A percentile compares a stretch with the other conserved stretches of the same genome.
phyloP scores from a whole-genome alignment of 2,113 vertebrate species.

The Tupaia chinensis region DNA sequence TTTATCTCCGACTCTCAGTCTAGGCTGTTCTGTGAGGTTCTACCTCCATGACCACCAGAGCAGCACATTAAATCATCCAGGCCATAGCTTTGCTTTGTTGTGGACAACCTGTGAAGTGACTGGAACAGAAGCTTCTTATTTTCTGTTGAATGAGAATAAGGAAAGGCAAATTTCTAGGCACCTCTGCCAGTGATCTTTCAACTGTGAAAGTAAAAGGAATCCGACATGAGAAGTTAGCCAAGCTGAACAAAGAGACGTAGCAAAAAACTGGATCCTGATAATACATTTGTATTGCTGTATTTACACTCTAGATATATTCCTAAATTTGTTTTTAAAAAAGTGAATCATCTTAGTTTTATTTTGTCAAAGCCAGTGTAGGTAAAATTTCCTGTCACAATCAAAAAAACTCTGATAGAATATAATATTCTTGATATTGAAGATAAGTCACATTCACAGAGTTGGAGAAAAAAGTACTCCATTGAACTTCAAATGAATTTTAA shows the following conservation, averaged over 20 bases:
- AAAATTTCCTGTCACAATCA: background rate
- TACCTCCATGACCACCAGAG: background rate
- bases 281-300: background rate
- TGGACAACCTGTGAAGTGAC: background rate
- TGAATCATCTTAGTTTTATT: background rate
- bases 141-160: background rate
- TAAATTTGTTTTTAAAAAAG: background rate
- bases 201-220: background rate
- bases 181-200: background rate
- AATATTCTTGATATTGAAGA: background rate
- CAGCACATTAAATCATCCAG: background rate
- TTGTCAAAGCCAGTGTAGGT: background rate
- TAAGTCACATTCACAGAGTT: background rate
- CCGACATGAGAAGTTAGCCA: background rate
- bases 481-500: background rate
- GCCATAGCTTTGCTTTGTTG: background rate
- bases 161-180: background rate
- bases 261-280: background rate
- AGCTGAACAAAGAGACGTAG: background rate
- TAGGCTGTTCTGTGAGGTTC: background rate
- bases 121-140: background rate
- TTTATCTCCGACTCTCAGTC: background rate
- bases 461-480: background rate
- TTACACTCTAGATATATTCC: background rate
- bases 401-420: background rate